Conservation (phyloP, 1,140 invertebrate genomes). For the Marisa cornuarietis region DNA sequence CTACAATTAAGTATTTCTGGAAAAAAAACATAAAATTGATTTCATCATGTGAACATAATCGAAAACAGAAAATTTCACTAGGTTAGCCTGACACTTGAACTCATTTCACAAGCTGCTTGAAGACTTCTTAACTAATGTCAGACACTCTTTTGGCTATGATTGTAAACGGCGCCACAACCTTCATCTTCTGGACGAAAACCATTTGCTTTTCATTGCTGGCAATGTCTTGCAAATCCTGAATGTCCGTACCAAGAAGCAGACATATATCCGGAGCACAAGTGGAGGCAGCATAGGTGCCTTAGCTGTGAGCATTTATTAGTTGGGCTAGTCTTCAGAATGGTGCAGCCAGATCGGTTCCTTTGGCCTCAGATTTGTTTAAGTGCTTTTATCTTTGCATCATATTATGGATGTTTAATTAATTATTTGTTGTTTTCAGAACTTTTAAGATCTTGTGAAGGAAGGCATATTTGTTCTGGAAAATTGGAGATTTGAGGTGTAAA, state of each 20-base stretch:
- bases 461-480: no score
- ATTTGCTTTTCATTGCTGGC: slow-evolving; percentile 81
- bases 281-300: slow-evolving; percentile 84
- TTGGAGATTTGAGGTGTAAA: no score
- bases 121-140: slow-evolving; percentile 21
- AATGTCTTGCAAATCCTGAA: slow-evolving; percentile 83
- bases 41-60: not conserved
- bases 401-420: no score
- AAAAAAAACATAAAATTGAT: not conserved
- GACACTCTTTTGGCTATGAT: slow-evolving; percentile 87
- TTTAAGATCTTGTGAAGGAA: no score
- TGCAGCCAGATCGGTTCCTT: no score
- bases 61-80: not conserved
- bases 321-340: no score
- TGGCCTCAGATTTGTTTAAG: no score
- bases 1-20: no score
- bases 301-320: slow-evolving; percentile 69
- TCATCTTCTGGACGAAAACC: slow-evolving; percentile 76
- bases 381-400: no score
- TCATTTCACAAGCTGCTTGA: not conserved
- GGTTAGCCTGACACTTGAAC: not conserved
- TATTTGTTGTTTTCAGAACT: no score
- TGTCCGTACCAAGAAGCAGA: slow-evolving; percentile 71
- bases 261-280: slow-evolving; percentile 77
- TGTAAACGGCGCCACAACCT: slow-evolving; percentile 84